Conservation (phyloP, 2,888 invertebrate genomes). For the Chaetoderma sp. region DNA sequence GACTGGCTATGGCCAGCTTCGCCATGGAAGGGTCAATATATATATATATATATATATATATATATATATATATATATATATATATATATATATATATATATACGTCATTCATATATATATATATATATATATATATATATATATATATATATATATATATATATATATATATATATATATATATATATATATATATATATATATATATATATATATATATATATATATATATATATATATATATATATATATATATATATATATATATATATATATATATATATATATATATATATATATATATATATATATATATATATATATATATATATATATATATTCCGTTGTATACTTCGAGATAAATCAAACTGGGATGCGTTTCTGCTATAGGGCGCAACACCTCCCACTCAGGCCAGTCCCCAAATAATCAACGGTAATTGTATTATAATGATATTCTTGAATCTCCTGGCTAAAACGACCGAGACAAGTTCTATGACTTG, state of each 20-base stretch:
- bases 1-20: too few relatives aligned
- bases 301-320: background rate
- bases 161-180: too few relatives aligned
- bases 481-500: too few relatives aligned
- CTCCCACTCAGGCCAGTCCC: too few relatives aligned
- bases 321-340: background rate
- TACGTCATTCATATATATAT: too few relatives aligned
- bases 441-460: background rate
- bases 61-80: too few relatives aligned
- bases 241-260: background rate
- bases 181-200: constrained; percentile 1
- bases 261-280: background rate
- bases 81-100: too few relatives aligned
- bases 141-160: too few relatives aligned
- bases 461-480: background rate
- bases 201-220: constrained; percentile 5
- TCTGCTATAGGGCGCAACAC: background rate
- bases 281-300: background rate
- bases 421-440: background rate
- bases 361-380: background rate
- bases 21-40: too few relatives aligned
- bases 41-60: too few relatives aligned
- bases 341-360: background rate
- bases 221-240: background rate
- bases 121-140: too few relatives aligned